Percentiles rank a stretch among this genome's conserved stretches.
These are phyloP conservation scores for Propithecus deckenii DNA, from an alignment of 2,797 vertebrate genomes.

Conservation along the genomic window DNA sequence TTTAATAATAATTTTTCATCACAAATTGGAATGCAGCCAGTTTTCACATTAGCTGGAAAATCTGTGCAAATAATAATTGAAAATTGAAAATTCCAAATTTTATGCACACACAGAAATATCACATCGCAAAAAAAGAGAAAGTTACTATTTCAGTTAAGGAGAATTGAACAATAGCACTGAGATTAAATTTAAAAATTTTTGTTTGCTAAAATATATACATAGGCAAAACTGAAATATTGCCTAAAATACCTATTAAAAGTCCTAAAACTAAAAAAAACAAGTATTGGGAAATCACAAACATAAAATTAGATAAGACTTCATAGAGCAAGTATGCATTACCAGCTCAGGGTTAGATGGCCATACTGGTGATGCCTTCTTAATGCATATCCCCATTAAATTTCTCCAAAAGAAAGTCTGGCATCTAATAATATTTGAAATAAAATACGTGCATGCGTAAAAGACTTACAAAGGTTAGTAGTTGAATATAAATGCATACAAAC, in stretches of 20 bases:
- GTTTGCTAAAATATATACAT: slow-evolving; percentile 55
- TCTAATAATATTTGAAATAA: slow-evolving; percentile 61
- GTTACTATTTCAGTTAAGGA: slow-evolving; percentile 31
- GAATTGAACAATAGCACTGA: slow-evolving; percentile 9
- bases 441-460: slow-evolving; percentile 82
- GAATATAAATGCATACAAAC: slow-evolving; percentile 82
- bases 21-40: background rate
- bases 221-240: slow-evolving; percentile 24
- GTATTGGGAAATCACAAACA: slow-evolving; percentile 87
- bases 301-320: slow-evolving; percentile 82
- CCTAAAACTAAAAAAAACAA: slow-evolving; percentile 46
- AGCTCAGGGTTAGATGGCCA: slow-evolving; percentile 85
- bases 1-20: slow-evolving; percentile 27
- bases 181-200: slow-evolving; percentile 49
- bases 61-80: slow-evolving; percentile 45
- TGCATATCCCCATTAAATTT: slow-evolving; percentile 69
- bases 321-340: slow-evolving; percentile 82
- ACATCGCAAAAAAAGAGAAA: slow-evolving; percentile 10
- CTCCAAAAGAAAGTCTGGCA: slow-evolving; percentile 69
- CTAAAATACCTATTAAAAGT: slow-evolving; percentile 16
- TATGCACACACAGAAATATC: slow-evolving; percentile 18
- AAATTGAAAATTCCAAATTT: slow-evolving; percentile 37
- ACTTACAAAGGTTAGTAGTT: slow-evolving; percentile 84
- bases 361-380: slow-evolving; percentile 63
- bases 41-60: slow-evolving; percentile 28